Evolutionary conservation across 2,113 vertebrate species (phyloP).

Genomic region (Corythoichthys haematopterus): DNA sequence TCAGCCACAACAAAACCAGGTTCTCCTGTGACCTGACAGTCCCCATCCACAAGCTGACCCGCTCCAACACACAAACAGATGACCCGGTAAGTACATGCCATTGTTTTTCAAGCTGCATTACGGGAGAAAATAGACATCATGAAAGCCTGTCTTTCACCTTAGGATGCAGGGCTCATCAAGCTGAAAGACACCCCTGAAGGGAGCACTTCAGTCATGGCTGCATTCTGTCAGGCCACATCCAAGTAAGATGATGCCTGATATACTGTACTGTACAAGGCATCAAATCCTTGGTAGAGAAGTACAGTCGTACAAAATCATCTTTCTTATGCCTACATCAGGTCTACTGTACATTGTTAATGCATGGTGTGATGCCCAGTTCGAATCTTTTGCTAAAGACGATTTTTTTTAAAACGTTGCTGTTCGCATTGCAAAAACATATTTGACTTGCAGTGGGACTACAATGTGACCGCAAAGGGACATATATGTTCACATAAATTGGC

Average conservation of each 20-base stretch:
- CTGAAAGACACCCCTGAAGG: slow-evolving; percentile 56
- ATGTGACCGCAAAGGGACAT: no score
- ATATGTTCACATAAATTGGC: no score
- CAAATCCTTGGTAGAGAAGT: neutral
- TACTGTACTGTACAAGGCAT: neutral
- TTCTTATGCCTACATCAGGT: no score
- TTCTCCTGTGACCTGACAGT: slow-evolving; percentile 17
- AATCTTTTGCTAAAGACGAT: no score
- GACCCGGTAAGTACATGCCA: slow-evolving; percentile 42
- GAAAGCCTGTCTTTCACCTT: neutral
- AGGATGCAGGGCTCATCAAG: slow-evolving; percentile 54
- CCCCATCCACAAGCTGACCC: slow-evolving; percentile 11
- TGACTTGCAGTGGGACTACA: no score
- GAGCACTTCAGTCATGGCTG: slow-evolving; percentile 51
- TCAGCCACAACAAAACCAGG: neutral
- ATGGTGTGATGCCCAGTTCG: no score
- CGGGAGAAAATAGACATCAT: neutral
- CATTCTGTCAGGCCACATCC: slow-evolving; percentile 44
- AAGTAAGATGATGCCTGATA: slow-evolving; percentile 37
- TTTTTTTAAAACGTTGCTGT: no score
- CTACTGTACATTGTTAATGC: no score
- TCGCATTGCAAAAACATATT: no score
- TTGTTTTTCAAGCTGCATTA: neutral
- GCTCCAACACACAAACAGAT: slow-evolving; percentile 40
- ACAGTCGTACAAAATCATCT: no score